Conservation (phyloP, 37 sponge, comb jelly and placozoan genomes). For the Agelas oroides region DNA sequence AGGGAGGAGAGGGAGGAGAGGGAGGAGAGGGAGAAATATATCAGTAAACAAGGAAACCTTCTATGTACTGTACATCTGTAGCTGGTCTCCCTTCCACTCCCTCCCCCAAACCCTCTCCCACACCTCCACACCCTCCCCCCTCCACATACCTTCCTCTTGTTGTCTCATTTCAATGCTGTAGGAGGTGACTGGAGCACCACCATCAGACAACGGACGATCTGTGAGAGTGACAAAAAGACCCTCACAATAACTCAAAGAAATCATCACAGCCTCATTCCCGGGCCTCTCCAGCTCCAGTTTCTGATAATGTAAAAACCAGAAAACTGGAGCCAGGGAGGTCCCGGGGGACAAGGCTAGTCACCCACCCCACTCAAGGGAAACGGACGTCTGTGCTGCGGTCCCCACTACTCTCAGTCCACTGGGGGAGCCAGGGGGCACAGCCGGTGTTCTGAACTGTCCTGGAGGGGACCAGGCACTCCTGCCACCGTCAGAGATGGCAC, state of each 20-base stretch:
- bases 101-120: neutral
- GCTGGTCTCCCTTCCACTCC: too few species aligned
- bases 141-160: neutral
- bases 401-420: slow-evolving; percentile 29
- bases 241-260: too few species aligned
- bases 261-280: too few species aligned
- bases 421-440: slow-evolving; percentile 52
- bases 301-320: too few species aligned
- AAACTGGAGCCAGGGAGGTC: too few species aligned
- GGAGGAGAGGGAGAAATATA: neutral
- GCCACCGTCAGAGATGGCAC: slow-evolving; percentile 49
- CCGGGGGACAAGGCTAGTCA: too few species aligned
- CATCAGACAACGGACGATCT: slow-evolving; percentile 69
- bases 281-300: too few species aligned
- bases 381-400: slow-evolving; percentile 21
- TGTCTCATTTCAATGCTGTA: slow-evolving; percentile 48
- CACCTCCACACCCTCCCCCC: too few species aligned
- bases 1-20: neutral
- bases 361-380: slow-evolving; percentile 69
- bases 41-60: too few species aligned
- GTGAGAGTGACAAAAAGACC: too few species aligned
- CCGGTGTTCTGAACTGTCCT: slow-evolving; percentile 37
- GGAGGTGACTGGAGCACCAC: slow-evolving; percentile 60
- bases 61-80: too few species aligned
- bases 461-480: slow-evolving; percentile 47